phyloP scores from a whole-genome alignment of 2,113 vertebrate species.

The Siniperca chuatsi region DNA sequence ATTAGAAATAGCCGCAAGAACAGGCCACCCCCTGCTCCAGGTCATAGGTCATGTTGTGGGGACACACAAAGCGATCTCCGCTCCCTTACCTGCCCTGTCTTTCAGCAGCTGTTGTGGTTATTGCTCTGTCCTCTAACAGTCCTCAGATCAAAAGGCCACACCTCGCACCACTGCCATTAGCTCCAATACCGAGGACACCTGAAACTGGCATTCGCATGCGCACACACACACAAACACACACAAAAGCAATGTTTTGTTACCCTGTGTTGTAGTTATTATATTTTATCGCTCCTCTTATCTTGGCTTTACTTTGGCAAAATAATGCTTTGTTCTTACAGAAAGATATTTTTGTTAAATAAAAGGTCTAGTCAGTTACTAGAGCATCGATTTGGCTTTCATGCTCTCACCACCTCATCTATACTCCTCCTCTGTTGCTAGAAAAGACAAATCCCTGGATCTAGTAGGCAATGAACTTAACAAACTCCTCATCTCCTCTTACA shows the following conservation, averaged over 20 bases:
- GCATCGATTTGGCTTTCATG: neutral
- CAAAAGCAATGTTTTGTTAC: neutral
- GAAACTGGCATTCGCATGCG: neutral
- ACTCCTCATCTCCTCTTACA: neutral
- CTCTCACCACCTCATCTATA: neutral
- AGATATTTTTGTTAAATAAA: neutral
- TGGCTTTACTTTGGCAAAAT: slow-evolving; percentile 1
- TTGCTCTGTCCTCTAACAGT: slow-evolving; percentile 39
- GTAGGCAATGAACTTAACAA: neutral
- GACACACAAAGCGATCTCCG: neutral
- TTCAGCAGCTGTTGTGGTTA: slow-evolving; percentile 60
- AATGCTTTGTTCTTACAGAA: neutral
- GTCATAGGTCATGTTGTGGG: slow-evolving; percentile 61
- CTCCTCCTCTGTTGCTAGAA: slow-evolving; percentile 13
- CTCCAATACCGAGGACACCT: neutral
- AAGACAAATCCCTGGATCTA: neutral
- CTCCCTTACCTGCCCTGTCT: slow-evolving; percentile 30
- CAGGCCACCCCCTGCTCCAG: slow-evolving; percentile 11
- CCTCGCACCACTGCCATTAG: slow-evolving; percentile 29
- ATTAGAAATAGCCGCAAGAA: slow-evolving; percentile 19
- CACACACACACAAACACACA: slow-evolving; percentile 3
- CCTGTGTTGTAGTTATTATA: neutral
- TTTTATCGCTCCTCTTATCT: neutral
- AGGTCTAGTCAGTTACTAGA: neutral
- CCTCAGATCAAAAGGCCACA: slow-evolving; percentile 40